These are phyloP conservation scores for Phasia obesa DNA, from an alignment of 2,888 invertebrate species.

Conservation along the genomic window DNA sequence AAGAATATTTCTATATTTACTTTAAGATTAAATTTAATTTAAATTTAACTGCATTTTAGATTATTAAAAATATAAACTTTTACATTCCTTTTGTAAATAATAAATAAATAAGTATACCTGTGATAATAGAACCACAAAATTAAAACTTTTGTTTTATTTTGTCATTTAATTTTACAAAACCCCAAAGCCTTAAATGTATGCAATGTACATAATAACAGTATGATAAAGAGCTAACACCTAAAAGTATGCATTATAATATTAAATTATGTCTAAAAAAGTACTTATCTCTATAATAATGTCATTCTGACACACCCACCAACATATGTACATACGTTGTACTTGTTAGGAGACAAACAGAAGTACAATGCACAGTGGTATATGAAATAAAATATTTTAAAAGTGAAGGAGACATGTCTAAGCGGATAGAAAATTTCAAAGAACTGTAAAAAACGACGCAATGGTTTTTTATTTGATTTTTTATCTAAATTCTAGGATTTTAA, in stretches of 20 bases:
- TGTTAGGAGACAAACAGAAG: neutral
- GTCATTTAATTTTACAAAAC: constrained; percentile 4
- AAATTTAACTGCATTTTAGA: no score
- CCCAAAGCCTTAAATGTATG: constrained; percentile 35
- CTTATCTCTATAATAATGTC: constrained; percentile 21
- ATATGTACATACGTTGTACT: neutral
- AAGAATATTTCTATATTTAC: no score
- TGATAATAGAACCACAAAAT: neutral
- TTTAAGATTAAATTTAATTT: no score
- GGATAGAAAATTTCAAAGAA: no score
- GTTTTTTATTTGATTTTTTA: no score
- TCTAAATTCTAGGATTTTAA: no score
- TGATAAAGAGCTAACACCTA: constrained; percentile 54
- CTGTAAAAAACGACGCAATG: no score
- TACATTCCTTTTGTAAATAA: no score
- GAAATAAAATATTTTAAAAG: no score
- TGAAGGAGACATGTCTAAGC: no score
- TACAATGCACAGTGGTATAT: neutral
- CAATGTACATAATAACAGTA: neutral
- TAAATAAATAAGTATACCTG: neutral
- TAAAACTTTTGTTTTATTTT: constrained; percentile 8
- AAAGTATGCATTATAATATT: constrained; percentile 63
- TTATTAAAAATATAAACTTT: no score
- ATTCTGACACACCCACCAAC: neutral
- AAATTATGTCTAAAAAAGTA: constrained; percentile 56